Evolutionary conservation across 2,113 vertebrate genomes (phyloP), one percentile per base, ranked within the genome.

Genomic region (Phaetusa simplex): DNA sequence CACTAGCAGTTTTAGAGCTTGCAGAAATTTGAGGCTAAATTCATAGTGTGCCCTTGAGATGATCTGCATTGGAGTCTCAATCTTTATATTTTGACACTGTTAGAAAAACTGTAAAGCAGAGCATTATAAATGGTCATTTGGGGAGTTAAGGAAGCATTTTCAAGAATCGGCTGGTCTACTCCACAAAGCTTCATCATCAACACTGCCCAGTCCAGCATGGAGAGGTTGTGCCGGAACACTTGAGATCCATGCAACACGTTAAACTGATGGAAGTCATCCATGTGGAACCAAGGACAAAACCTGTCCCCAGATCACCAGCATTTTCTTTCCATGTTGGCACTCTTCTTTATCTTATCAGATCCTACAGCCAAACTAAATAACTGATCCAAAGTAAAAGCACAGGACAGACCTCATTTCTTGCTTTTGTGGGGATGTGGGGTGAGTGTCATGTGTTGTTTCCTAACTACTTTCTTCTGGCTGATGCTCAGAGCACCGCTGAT

Each of bases 401-500:
- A 45, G 42, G 72, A 89, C 29, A 82, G 52, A 72, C 24, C 17
- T 38, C 2, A 9, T 65, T 89, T 76, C 73, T 92, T 82, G 79
- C 65, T 95, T 86, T 94, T 86, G 78, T 12, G 65, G 49, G 56
- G 61, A 34, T 76, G 70, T 65, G 56, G 93, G 55, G 49, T 81
- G n/a, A 90, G 26, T 43, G 32, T 59, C 62, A n/a, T 36, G 8
- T 21, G 8, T 9, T 59, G 9, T 40, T 71, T 89, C 93, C 91
- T 89, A 94, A 70, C 70, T 93, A 87, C 34, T 61, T 94, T 90
- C 20, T 61, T 61, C 86, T 95, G 42, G 17, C 72, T 91, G 65
- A 91, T 96, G 81, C 83, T 91, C 80, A 86, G 64, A 93, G 86
- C 3, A 2, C 69, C 1, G 3, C 70, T 84, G 29, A 43, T 64